Conservation (phyloP, 2,888 invertebrate species). For the Heliconius sara region DNA sequence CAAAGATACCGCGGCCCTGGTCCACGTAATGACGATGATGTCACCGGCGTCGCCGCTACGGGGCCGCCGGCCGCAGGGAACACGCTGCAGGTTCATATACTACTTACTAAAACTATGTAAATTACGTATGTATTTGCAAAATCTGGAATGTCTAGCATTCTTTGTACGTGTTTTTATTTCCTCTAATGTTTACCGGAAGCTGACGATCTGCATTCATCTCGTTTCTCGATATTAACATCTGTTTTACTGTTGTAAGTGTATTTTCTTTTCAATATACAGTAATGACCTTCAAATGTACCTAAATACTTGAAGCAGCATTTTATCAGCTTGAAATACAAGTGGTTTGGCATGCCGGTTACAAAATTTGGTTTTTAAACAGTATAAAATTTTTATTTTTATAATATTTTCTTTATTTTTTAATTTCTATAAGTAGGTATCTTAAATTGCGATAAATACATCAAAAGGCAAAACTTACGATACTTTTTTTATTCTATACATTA, state of each 20-base stretch:
- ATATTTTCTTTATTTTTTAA: not conserved
- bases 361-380: not conserved
- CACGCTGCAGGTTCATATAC: slow-evolving; percentile 23
- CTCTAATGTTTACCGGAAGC: slow-evolving; percentile 2
- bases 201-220: not conserved
- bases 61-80: slow-evolving; percentile 39
- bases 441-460: not conserved
- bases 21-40: slow-evolving; percentile 69
- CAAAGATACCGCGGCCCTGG: slow-evolving; percentile 57
- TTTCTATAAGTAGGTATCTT: not conserved
- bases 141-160: slow-evolving; percentile 22
- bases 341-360: not conserved
- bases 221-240: not conserved
- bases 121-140: slow-evolving; percentile 20
- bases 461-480: not conserved
- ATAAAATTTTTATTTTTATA: not conserved
- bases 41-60: slow-evolving; percentile 58
- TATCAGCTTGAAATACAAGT: not conserved
- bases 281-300: slow-evolving; percentile 12
- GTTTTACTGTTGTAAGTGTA: not conserved
- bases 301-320: slow-evolving; percentile 1
- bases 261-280: not conserved
- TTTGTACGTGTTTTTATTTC: not conserved
- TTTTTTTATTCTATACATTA: not conserved
- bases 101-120: slow-evolving; percentile 16